A percentile compares a stretch with the other conserved stretches of the same genome.
These are phyloP conservation scores for Scaptodrosophila latifasciaeformis DNA, from an alignment of 2,888 invertebrate genomes.

Conservation along the genomic window DNA sequence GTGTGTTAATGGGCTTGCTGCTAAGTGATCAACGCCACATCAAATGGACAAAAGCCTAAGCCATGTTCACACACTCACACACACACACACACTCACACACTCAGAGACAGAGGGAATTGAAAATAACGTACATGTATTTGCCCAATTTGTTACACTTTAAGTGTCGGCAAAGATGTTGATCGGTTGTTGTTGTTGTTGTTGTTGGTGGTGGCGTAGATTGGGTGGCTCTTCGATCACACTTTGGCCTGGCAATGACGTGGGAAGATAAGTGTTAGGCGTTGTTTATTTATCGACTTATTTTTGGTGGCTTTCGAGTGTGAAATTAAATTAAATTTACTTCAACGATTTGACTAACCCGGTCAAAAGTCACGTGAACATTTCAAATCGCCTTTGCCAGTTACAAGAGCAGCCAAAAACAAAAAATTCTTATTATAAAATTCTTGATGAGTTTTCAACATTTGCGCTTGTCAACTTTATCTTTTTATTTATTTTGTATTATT, in stretches of 20 bases:
- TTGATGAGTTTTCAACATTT: neutral
- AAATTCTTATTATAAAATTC: too few species aligned
- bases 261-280: too few species aligned
- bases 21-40: constrained; percentile 51
- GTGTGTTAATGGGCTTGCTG: constrained; percentile 48
- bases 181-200: neutral
- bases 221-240: too few species aligned
- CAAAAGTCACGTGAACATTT: too few species aligned
- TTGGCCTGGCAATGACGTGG: too few species aligned
- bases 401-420: too few species aligned
- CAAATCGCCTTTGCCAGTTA: too few species aligned
- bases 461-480: neutral
- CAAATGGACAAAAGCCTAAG: too few species aligned
- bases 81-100: too few species aligned
- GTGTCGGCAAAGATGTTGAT: neutral
- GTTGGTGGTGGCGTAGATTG: neutral
- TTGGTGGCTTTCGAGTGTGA: neutral
- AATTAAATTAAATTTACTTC: too few species aligned
- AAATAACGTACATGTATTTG: constrained; percentile 28
- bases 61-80: too few species aligned
- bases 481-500: neutral
- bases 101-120: neutral
- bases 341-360: too few species aligned
- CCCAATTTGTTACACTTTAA: constrained; percentile 36
- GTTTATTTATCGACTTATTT: constrained; percentile 2